Base-by-base conservation (phyloP, 2,888 invertebrate genomes). In the Euplexia lucipara region DNA sequence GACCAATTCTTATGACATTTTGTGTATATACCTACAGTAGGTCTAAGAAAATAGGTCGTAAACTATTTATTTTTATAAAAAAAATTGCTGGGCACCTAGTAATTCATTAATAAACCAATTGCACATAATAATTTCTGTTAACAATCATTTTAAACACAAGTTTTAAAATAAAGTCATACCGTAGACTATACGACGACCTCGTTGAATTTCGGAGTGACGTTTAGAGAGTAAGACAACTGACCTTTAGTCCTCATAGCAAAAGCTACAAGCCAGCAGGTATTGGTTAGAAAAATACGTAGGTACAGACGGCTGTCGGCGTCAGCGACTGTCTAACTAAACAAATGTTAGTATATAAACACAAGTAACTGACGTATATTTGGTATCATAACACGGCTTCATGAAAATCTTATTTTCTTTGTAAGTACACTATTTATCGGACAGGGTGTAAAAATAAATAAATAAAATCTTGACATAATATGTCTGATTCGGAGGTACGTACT, bases 161-260 rank as follows among this genome's bases (percentile, higher is more conserved):
- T 39, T n/a, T n/a, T n/a, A n/a, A n/a, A n/a, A n/a, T n/a, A n/a
- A n/a, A n/a, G n/a, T n/a, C 0, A 0, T 20, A 18, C 34, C 9
- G 2, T 8, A n/a, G n/a, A 18, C 30, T 22, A 22, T 6, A 49
- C 12, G 1, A 7, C n/a, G n/a, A 42, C 2, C 26, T 5, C n/a
- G 44, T 16, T 5, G 12, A 58, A 48, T n/a, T 44, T 44, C n/a
- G 3, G 8, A 16, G 8, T 51, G 16, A 49, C 30, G 32, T 58
- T 22, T 16, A 32, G 49, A 66, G 9, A 58, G 42, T 18, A 58
- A 44, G 9, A 26, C 37, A 9, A 65, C 68, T 69, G 68, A 69
- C 68, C 68, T 69, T 68, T 37, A 18, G 41, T 48, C 12, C 52
- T 42, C 68, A 68, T 49, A 37, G 37, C 42, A 68, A 62, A 42